phyloP scores from a whole-genome alignment of 2,797 vertebrate genomes.

The Tarsius wallacei region DNA sequence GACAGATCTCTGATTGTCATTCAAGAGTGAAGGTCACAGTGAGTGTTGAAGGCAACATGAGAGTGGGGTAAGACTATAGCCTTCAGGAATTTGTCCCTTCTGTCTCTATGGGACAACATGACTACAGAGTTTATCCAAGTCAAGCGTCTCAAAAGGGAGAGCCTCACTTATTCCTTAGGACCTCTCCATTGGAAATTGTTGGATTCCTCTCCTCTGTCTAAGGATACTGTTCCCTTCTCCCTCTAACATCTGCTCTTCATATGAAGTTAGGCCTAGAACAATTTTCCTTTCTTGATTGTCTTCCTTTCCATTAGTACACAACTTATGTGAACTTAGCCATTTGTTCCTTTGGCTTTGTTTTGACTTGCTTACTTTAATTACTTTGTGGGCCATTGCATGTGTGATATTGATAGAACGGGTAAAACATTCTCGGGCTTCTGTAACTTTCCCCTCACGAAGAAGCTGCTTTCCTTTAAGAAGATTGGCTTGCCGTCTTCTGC shows the following conservation, averaged over 20 bases:
- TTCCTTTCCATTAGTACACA: not conserved
- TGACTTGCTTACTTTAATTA: slow-evolving; percentile 94
- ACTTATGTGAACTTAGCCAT: not conserved
- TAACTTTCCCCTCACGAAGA: slow-evolving; percentile 95
- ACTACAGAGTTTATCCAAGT: not conserved
- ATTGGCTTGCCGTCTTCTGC: slow-evolving; percentile 95
- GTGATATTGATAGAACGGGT: slow-evolving; percentile 96
- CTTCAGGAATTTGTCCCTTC: not conserved
- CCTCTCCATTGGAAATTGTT: not conserved
- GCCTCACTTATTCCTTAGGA: not conserved
- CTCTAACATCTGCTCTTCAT: not conserved
- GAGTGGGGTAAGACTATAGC: not conserved
- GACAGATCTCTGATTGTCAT: not conserved
- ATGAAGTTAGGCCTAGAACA: not conserved
- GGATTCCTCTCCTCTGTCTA: not conserved
- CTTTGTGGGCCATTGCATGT: slow-evolving; percentile 95
- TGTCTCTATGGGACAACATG: fast-evolving
- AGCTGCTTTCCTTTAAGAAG: slow-evolving; percentile 96
- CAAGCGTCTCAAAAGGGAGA: not conserved
- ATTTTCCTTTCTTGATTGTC: not conserved
- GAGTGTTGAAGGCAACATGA: fast-evolving
- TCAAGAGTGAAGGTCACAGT: not conserved
- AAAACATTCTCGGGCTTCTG: slow-evolving; percentile 97
- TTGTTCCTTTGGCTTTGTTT: not conserved
- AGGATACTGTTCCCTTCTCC: not conserved